Evolutionary conservation across 1,140 invertebrate species (phyloP), one percentile per base, ranked within the genome.

Genomic region (Meloidogyne chitwoodi): DNA sequence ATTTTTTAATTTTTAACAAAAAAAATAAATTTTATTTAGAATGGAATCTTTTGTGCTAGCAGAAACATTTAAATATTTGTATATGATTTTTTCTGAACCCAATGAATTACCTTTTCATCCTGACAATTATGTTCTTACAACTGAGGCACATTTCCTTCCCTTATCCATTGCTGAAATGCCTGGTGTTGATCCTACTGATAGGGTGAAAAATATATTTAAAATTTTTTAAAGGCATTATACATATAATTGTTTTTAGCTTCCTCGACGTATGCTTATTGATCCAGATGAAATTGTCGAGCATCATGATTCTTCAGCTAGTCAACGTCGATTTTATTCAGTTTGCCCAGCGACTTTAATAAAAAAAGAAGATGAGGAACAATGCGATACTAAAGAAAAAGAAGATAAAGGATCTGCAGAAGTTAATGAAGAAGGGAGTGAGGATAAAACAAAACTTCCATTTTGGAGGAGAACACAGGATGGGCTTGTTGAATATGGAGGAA

Each of bases 11-110:
- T 1, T 88, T 89, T 83, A 63, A 61, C 64, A 31, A 64, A 3
- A 68, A n/a, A 68, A 41, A 70, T 75, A 24, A 75, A 12, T 75
- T 76, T 11, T 44, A 14, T 67, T 22, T 79, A 91, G 95, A 80
- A 96, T 99, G 95, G 96, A 98, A 87, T 97, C 94, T 0, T 99
- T 96, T 90, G 94, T 99, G 1, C 89, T 98, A 0, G 93, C 96
- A 0, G 96, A 99, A 89, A 99, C 96, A 2, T 93, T 99, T 80
- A 98, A 98, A 88, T 99, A 99, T 88, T 89, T 99, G 10, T 98
- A 92, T 88, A 90, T 99, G 83, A 88, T 98, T 73, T 99, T 98
- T 88, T 91, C 94, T 11, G 93, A 96, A 79, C 91, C 93, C 62
- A 91, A 91, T 56, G 94, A 98, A 85, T 87, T 97, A 22, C 89